These are phyloP conservation scores for Apotomis turbidana DNA, from an alignment of 2,888 invertebrate genomes.

Conservation along the genomic window DNA sequence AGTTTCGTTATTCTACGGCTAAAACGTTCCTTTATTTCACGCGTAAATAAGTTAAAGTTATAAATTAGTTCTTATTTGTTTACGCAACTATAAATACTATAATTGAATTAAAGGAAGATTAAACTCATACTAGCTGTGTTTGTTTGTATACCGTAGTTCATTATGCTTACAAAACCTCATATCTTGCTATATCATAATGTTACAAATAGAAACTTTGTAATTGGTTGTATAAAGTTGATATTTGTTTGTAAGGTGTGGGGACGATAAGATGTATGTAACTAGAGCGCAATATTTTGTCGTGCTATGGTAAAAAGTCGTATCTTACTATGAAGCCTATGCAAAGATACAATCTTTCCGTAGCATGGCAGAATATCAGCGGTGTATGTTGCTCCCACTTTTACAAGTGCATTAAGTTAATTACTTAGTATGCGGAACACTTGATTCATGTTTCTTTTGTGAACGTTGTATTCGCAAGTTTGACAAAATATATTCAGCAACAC, in stretches of 20 bases:
- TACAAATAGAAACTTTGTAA: background rate
- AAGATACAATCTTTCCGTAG: too few relatives aligned
- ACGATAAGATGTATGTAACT: background rate
- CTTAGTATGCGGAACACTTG: slow-evolving; percentile 34
- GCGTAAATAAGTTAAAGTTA: slow-evolving; percentile 26
- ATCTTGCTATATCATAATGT: background rate
- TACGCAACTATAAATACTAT: slow-evolving; percentile 31
- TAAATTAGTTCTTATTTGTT: slow-evolving; percentile 36
- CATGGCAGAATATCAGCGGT: background rate
- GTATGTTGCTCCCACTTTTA: slow-evolving; percentile 18
- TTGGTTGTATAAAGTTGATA: background rate
- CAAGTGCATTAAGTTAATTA: slow-evolving; percentile 40
- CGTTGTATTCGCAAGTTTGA: slow-evolving; percentile 18
- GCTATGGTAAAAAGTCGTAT: too few relatives aligned
- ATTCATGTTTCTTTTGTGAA: slow-evolving; percentile 30
- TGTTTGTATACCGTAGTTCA: background rate
- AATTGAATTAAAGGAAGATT: slow-evolving; percentile 39
- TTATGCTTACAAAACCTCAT: background rate
- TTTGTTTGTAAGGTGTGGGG: background rate
- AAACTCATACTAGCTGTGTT: slow-evolving; percentile 26
- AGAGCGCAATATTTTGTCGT: too few relatives aligned
- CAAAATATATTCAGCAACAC: slow-evolving; percentile 11
- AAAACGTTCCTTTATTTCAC: slow-evolving; percentile 5
- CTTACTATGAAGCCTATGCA: too few relatives aligned
- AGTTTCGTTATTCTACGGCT: slow-evolving; percentile 43